Base-by-base conservation (phyloP, 2,797 vertebrate species). In the Microchirus variegatus region DNA sequence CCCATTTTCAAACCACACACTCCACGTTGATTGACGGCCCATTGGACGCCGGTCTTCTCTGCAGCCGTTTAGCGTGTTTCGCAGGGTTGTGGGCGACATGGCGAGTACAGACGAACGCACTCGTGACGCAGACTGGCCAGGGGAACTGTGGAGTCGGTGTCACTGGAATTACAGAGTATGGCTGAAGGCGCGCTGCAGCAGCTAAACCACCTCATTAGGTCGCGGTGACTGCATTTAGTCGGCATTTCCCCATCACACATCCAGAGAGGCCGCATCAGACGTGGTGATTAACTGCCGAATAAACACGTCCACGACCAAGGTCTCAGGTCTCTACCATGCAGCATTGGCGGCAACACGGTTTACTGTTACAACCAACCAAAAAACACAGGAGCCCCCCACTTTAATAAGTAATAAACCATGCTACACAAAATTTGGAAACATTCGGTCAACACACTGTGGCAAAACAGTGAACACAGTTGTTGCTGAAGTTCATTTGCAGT, bases 111-210 rank as follows among this genome's bases (percentile, higher is more conserved):
- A 87, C 64, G 59, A 86, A 85, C 85, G 85, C 83, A 88, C 60
- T 86, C 71, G 83, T 92, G 91, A 93, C 90, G 92, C 89, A 91
- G 84, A 71, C 89, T 90, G 90, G 90, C 87, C 80, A 46, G 81
- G 74, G 70, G 79, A 91, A 84, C 80, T 75, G 78, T 80, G 71
- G 81, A 86, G 78, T 87, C 72, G 73, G 77, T 89, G 84, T 79
- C 72, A 86, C 81, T 61, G 89, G 89, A 91, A 92, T 91, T 92
- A 91, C 82, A 90, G 88, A 83, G 85, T 87, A 78, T 51, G 76
- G 75, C 80, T 82, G 73, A 75, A 82, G 77, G 76, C 75, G 59
- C 63, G 67, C 82, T 86, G 84, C 84, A 78, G 77, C 71, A 72
- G 78, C 80, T 68, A 74, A 88, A 90, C 86, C 89, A 83, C 84